These are phyloP conservation scores for Sinopyrophorus schimmeli DNA, from an alignment of 2,888 invertebrate species.

Conservation along the genomic window DNA sequence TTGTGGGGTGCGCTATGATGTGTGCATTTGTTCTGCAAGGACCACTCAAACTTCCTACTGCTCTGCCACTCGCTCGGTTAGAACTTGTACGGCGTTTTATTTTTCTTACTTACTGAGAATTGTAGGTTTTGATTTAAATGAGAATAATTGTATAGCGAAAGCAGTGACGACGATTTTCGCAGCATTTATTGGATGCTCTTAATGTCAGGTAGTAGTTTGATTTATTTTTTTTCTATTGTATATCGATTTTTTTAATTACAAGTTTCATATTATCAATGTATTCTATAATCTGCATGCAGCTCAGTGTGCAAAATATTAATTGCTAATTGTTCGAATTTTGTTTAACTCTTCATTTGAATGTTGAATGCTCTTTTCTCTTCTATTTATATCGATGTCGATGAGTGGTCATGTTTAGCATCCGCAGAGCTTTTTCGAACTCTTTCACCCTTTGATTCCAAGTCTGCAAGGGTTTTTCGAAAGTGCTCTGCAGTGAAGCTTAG, in stretches of 20 bases:
- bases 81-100: constrained; percentile 45
- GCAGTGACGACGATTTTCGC: constrained; percentile 40
- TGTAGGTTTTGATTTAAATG: constrained; percentile 31
- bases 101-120: constrained; percentile 34
- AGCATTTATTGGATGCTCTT: constrained; percentile 41
- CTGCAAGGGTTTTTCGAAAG: constrained; percentile 38
- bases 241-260: constrained; percentile 40
- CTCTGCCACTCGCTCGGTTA: constrained; percentile 56
- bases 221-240: constrained; percentile 34
- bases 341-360: constrained; percentile 45
- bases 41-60: constrained; percentile 76
- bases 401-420: constrained; percentile 52
- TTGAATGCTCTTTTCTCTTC: constrained; percentile 52
- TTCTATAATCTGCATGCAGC: constrained; percentile 46
- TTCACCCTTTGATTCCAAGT: constrained; percentile 28
- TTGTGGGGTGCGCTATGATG: constrained; percentile 56
- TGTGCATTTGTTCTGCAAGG: constrained; percentile 69
- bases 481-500: constrained; percentile 61
- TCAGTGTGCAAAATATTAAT: constrained; percentile 43
- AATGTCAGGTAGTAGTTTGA: constrained; percentile 44
- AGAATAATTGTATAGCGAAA: constrained; percentile 27
- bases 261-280: constrained; percentile 36
- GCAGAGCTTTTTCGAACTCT: constrained; percentile 39
- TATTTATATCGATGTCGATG: constrained; percentile 49
- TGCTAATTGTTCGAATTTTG: constrained; percentile 33